Percentiles rank a stretch among this genome's conserved stretches.
Evolutionary conservation across 2,797 vertebrate genomes (phyloP).

Genomic region (Coregonus suidteri): DNA sequence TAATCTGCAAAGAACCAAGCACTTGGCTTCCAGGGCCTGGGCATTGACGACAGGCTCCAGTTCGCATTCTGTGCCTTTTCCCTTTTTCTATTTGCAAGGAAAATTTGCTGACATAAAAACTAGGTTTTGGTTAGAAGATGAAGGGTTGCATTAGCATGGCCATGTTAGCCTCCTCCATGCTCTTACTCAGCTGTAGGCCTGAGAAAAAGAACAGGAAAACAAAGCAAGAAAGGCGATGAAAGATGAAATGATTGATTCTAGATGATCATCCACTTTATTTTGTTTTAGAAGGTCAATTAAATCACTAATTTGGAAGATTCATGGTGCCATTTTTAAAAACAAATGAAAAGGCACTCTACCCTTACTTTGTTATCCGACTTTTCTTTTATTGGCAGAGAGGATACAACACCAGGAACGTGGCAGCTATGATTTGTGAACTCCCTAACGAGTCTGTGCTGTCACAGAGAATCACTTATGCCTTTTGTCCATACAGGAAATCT

Average conservation of each 20-base stretch:
- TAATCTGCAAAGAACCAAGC: constrained; percentile 77
- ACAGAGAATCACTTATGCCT: background rate
- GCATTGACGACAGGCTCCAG: constrained; percentile 49
- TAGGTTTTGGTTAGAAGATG: constrained; percentile 49
- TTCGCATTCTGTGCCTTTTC: constrained; percentile 36
- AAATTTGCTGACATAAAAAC: constrained; percentile 45
- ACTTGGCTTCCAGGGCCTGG: constrained; percentile 57
- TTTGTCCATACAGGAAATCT: background rate
- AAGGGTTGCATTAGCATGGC: constrained; percentile 56
- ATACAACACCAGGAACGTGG: background rate
- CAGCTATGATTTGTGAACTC: constrained; percentile 14
- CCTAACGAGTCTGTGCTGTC: constrained; percentile 18
- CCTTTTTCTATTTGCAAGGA: constrained; percentile 53
- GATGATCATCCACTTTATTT: constrained; percentile 64
- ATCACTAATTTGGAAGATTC: constrained; percentile 35
- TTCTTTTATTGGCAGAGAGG: background rate
- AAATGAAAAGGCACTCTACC: constrained; percentile 21
- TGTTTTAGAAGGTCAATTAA: constrained; percentile 61
- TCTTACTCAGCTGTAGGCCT: constrained; percentile 36
- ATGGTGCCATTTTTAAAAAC: constrained; percentile 19
- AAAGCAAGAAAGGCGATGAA: constrained; percentile 16
- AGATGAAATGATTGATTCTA: constrained; percentile 57
- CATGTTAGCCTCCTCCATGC: constrained; percentile 43
- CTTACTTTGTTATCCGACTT: background rate
- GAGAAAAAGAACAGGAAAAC: constrained; percentile 1